These are phyloP conservation scores for Theristicus caerulescens DNA, from an alignment of 2,113 vertebrate species.

Conservation along the genomic window DNA sequence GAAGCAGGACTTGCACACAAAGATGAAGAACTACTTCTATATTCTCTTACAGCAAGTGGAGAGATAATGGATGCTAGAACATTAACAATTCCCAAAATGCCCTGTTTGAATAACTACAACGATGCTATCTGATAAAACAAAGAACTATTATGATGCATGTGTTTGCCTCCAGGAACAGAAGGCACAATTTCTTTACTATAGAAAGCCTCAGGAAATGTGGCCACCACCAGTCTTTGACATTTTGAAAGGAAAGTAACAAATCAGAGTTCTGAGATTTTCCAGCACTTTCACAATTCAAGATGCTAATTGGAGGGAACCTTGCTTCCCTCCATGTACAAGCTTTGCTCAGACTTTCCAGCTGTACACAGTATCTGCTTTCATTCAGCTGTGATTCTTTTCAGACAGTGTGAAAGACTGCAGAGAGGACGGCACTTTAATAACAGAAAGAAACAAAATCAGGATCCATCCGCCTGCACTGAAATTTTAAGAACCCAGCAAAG, in stretches of 20 bases:
- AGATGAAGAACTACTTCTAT: neutral
- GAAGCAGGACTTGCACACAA: neutral
- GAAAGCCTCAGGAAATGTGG: neutral
- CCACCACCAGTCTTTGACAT: fast-evolving
- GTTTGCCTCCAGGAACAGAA: neutral
- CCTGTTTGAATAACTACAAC: neutral
- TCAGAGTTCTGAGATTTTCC: neutral
- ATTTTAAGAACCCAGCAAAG: neutral
- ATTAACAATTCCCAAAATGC: neutral
- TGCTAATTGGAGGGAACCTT: neutral
- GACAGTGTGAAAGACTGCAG: neutral
- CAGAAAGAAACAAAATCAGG: neutral
- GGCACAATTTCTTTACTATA: neutral
- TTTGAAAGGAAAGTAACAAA: neutral
- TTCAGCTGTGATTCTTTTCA: neutral
- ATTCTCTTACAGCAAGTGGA: neutral
- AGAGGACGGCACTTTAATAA: neutral
- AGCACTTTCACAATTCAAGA: neutral
- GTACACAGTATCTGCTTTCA: neutral
- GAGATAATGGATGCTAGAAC: neutral
- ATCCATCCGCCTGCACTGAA: neutral
- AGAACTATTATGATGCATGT: fast-evolving
- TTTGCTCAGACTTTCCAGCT: neutral
- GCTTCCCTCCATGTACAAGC: neutral
- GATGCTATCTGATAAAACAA: neutral